A percentile compares a stretch with the other conserved stretches of the same genome.
These are phyloP conservation scores for Eulemur rufifrons DNA, from an alignment of 2,113 vertebrate genomes.

Conservation along the genomic window DNA sequence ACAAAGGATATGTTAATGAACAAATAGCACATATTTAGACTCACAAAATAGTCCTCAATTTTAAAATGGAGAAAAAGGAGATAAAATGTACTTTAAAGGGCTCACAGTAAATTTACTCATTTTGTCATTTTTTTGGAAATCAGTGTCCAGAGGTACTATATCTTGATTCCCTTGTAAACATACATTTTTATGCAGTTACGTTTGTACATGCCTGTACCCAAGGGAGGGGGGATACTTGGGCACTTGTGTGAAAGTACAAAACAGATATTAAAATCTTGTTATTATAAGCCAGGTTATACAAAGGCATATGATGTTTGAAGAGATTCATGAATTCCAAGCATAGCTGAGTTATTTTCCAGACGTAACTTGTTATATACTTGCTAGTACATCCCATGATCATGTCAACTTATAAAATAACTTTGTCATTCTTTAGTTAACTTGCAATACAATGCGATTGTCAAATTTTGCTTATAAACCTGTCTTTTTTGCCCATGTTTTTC, in stretches of 20 bases:
- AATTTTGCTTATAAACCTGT: neutral
- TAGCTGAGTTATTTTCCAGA: slow-evolving; percentile 13
- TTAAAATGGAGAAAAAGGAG: slow-evolving; percentile 37
- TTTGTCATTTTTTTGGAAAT: neutral
- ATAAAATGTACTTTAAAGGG: neutral
- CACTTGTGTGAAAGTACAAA: neutral
- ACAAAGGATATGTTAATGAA: neutral
- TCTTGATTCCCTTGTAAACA: slow-evolving; percentile 29
- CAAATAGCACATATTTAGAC: slow-evolving; percentile 20
- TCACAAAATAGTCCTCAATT: slow-evolving; percentile 28
- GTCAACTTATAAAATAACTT: neutral
- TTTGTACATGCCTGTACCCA: neutral
- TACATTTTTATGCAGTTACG: neutral
- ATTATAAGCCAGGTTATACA: slow-evolving; percentile 5
- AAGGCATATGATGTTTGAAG: neutral
- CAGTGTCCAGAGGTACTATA: neutral
- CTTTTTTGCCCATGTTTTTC: neutral
- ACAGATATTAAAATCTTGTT: neutral
- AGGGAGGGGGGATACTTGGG: neutral
- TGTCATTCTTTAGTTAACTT: slow-evolving; percentile 15
- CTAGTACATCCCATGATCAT: neutral
- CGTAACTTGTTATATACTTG: neutral
- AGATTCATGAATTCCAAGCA: neutral
- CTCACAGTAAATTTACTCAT: neutral
- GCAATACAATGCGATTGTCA: neutral